Conservation (phyloP, 2,797 vertebrate genomes). For the Lycodopsis pacificus region DNA sequence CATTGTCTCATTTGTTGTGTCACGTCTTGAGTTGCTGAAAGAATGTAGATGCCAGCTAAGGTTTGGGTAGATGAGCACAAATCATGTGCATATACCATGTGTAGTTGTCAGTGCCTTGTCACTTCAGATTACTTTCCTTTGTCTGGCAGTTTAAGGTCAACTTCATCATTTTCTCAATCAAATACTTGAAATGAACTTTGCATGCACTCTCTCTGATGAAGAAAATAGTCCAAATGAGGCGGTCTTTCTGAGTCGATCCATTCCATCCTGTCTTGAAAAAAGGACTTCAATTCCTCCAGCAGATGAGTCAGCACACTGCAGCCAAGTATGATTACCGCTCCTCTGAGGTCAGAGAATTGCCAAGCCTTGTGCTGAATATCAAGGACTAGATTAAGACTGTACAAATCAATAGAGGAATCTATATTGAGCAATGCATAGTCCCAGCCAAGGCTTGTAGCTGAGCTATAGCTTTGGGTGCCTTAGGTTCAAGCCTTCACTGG, state of each 20-base stretch:
- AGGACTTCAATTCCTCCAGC: slow-evolving; percentile 58
- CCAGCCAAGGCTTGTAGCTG: slow-evolving; percentile 61
- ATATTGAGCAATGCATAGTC: slow-evolving; percentile 64
- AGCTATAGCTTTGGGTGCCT: slow-evolving; percentile 57
- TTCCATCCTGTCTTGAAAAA: slow-evolving; percentile 34
- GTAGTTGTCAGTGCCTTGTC: background rate
- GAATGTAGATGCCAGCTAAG: background rate
- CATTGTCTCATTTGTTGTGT: background rate
- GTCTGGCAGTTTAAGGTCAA: background rate
- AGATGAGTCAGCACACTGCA: slow-evolving; percentile 75
- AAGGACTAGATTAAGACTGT: slow-evolving; percentile 81
- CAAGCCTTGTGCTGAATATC: slow-evolving; percentile 80
- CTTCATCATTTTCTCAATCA: slow-evolving; percentile 17
- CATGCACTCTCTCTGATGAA: slow-evolving; percentile 28
- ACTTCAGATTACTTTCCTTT: background rate
- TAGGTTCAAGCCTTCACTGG: slow-evolving; percentile 62
- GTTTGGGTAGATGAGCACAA: background rate
- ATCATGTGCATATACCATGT: background rate
- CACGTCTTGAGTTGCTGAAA: background rate
- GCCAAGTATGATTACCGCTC: slow-evolving; percentile 74
- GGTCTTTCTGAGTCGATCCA: slow-evolving; percentile 48
- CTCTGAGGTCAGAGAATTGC: slow-evolving; percentile 73
- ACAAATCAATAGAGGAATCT: slow-evolving; percentile 78
- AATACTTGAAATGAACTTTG: slow-evolving; percentile 42
- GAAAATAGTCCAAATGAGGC: slow-evolving; percentile 41